Conservation (phyloP, 1,140 invertebrate species). For the Elymnias hypermnestra region DNA sequence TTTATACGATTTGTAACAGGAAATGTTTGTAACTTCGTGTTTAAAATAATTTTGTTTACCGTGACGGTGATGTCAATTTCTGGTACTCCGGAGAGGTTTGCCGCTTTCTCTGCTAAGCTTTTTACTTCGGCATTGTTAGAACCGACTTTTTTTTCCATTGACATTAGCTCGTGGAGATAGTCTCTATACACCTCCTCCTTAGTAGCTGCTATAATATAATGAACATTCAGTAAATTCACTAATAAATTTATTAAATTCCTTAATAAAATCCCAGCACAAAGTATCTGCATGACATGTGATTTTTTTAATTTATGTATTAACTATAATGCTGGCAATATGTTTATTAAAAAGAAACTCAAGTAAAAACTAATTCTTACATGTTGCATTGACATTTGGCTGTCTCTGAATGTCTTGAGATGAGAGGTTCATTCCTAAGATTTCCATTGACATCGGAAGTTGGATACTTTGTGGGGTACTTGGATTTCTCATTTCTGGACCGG, state of each 20-base stretch:
- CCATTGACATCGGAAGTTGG: conserved; percentile 4
- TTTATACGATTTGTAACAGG: no score
- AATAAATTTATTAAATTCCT: no score
- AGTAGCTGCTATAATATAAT: neutral
- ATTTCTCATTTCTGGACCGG: neutral
- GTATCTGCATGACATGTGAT: no score
- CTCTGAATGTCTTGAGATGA: conserved; percentile 8
- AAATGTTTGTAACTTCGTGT: no score
- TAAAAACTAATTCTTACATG: no score
- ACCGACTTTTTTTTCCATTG: conserved; percentile 27
- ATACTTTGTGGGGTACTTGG: neutral
- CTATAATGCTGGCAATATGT: no score
- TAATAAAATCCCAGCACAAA: no score
- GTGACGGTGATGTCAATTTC: conserved; percentile 51
- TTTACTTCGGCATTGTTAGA: conserved; percentile 27
- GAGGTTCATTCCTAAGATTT: conserved; percentile 7
- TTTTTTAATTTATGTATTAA: no score
- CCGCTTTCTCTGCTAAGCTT: conserved; percentile 42
- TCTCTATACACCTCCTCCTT: conserved; percentile 43
- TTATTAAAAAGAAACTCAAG: no score
- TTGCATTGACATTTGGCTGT: no score
- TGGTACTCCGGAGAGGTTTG: conserved; percentile 43
- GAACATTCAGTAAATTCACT: no score
- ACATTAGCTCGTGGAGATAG: conserved; percentile 46
- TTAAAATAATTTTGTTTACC: no score